A percentile compares a stretch with the other conserved stretches of the same genome.
Conservation (phyloP, 2,888 invertebrate genomes). For the Dicroscelio sp. region DNA sequence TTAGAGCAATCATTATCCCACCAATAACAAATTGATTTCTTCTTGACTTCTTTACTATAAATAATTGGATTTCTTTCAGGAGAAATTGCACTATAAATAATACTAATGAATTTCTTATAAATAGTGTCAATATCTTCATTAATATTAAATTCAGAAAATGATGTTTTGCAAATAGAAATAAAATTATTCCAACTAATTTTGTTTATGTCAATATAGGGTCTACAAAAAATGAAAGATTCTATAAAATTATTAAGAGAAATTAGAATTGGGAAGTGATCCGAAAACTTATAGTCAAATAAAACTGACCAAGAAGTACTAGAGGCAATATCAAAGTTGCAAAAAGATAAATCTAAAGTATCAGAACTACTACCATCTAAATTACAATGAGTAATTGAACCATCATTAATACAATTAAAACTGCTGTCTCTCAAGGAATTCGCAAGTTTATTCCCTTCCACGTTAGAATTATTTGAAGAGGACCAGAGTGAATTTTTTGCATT, state of each 20-base stretch:
- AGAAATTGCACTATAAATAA: neutral
- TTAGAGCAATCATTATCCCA: neutral
- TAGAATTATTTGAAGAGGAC: neutral
- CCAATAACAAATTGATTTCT: neutral
- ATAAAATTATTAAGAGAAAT: neutral
- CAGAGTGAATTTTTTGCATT: slow-evolving; percentile 16
- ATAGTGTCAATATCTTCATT: neutral
- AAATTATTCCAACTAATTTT: slow-evolving; percentile 6
- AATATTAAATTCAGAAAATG: neutral
- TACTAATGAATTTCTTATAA: neutral
- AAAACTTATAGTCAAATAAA: neutral
- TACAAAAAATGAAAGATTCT: neutral
- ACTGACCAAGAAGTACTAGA: neutral
- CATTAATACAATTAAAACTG: slow-evolving; percentile 5
- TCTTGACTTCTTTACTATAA: neutral
- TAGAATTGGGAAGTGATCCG: slow-evolving; percentile 29
- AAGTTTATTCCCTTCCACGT: neutral
- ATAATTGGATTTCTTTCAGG: neutral
- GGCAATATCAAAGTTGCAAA: neutral
- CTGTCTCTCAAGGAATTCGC: neutral
- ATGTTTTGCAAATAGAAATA: neutral
- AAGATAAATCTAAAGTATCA: neutral
- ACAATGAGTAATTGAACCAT: neutral
- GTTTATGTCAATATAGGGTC: neutral
- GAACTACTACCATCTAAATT: neutral